Evolutionary conservation across 2,797 vertebrate genomes (phyloP).

Genomic region (Oreochromis mossambicus): DNA sequence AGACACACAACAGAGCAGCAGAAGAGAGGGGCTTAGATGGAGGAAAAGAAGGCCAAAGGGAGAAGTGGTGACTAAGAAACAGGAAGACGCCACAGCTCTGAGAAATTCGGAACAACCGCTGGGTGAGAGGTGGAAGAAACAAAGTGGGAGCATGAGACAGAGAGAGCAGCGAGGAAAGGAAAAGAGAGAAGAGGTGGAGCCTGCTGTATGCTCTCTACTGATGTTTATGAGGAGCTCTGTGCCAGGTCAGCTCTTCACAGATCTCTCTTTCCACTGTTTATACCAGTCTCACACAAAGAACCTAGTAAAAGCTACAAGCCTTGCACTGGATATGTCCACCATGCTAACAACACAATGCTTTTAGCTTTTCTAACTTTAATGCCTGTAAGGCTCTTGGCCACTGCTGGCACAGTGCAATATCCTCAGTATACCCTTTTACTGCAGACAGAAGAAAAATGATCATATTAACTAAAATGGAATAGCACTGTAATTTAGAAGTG

Average conservation of each 20-base stretch:
- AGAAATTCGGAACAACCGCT: background rate
- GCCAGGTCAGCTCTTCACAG: background rate
- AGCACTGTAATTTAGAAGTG: background rate
- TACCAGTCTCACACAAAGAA: background rate
- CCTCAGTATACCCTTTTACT: background rate
- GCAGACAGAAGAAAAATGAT: background rate
- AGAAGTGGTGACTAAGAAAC: background rate
- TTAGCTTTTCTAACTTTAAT: background rate
- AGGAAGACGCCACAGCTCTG: background rate
- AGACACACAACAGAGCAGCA: conserved; percentile 2
- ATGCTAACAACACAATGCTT: background rate
- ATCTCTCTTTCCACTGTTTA: conserved; percentile 61
- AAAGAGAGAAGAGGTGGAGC: background rate
- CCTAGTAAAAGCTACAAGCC: conserved; percentile 2
- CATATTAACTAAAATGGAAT: background rate
- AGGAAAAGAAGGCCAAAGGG: background rate
- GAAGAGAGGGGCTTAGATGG: background rate
- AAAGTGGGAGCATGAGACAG: background rate
- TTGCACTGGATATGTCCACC: background rate
- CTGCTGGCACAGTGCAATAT: background rate
- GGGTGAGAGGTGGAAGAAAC: background rate
- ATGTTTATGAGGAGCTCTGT: conserved; percentile 5
- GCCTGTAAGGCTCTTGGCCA: background rate
- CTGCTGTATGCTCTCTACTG: conserved; percentile 32
- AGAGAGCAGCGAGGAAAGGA: background rate